Evolutionary conservation across 2,888 invertebrate genomes (phyloP), one percentile per base, ranked within the genome.

Genomic region (Heterodera filipjevi): DNA sequence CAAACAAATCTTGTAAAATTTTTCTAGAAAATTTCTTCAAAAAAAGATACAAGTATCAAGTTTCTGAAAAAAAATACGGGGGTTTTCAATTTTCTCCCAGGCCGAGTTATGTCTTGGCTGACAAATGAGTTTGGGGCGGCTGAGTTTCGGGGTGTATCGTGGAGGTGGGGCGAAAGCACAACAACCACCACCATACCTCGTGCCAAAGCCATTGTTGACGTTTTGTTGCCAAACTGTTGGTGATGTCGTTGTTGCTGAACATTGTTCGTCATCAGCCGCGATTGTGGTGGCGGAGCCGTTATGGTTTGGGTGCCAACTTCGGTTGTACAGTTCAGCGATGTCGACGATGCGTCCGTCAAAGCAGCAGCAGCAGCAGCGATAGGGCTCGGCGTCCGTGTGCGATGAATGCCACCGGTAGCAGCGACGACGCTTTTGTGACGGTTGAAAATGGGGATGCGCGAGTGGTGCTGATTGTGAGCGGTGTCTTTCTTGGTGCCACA

Each of bases 121-220:
- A n/a, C n/a, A n/a, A n/a, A n/a, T n/a, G n/a, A n/a, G n/a, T n/a
- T n/a, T n/a, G n/a, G n/a, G n/a, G n/a, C n/a, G n/a, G n/a, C n/a
- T n/a, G n/a, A n/a, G n/a, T n/a, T n/a, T n/a, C n/a, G n/a, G n/a
- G n/a, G n/a, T n/a, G n/a, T n/a, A n/a, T n/a, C n/a, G n/a, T n/a
- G n/a, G n/a, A n/a, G n/a, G n/a, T n/a, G n/a, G n/a, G n/a, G n/a
- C n/a, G n/a, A n/a, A n/a, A n/a, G n/a, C n/a, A n/a, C n/a, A n/a
- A n/a, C n/a, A n/a, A 30, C 6, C 32, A 19, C 27, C 66, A 33
- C 35, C 66, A 66, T 27, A 66, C 66, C 33, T 66, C 30, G 49
- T 46, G 32, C 70, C 27, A 70, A n/a, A n/a, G n/a, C 71, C 44
- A 35, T 30, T 49, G 77, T 71, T 33, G 46, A n/a, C 44, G 49